phyloP scores from a whole-genome alignment of 2,113 vertebrate species.

The Neotragus moschatus region DNA sequence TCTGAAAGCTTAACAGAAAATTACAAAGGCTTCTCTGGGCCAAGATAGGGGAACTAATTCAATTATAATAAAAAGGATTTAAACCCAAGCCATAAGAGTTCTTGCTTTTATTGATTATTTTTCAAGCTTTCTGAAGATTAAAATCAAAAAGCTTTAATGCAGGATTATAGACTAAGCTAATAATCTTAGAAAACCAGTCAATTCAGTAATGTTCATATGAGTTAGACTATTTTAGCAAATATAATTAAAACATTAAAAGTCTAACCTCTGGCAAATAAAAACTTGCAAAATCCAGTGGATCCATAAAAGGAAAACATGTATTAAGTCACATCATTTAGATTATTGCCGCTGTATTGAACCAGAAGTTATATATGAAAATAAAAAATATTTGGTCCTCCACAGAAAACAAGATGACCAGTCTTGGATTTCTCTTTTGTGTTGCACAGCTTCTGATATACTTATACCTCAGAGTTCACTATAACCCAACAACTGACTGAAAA shows the following conservation, averaged over 20 bases:
- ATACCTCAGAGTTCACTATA: not conserved
- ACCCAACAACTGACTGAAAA: not conserved
- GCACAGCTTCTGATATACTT: not conserved
- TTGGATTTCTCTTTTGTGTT: not conserved
- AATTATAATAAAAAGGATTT: conserved; percentile 28
- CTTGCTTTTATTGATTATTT: conserved; percentile 25
- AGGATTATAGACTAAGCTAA: conserved; percentile 27
- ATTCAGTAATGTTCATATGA: conserved; percentile 2
- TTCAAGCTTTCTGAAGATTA: conserved; percentile 27
- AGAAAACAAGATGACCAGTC: not conserved
- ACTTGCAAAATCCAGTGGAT: not conserved
- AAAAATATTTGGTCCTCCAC: not conserved
- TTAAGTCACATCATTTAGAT: not conserved
- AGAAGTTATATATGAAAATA: not conserved
- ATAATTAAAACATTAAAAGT: not conserved
- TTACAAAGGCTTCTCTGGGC: not conserved
- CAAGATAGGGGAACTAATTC: not conserved
- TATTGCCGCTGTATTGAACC: not conserved
- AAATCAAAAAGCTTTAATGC: not conserved
- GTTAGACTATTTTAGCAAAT: not conserved
- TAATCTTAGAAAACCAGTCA: conserved; percentile 13
- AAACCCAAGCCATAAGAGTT: not conserved
- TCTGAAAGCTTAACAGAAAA: conserved; percentile 43
- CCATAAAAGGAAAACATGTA: not conserved
- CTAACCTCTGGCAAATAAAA: not conserved